Conservation (phyloP, 1,140 invertebrate species). For the Neodiprion lecontei region DNA sequence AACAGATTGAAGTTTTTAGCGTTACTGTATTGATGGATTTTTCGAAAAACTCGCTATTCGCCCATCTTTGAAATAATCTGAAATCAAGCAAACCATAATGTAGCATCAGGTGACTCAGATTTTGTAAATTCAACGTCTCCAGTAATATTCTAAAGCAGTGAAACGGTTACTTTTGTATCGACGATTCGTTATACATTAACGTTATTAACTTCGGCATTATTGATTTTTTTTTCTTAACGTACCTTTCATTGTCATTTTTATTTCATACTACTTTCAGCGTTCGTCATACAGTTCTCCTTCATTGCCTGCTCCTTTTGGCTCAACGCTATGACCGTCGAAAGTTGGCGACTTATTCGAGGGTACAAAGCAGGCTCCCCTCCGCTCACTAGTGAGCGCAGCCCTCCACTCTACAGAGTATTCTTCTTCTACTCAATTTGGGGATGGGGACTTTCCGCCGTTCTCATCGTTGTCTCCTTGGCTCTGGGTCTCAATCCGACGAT, state of each 20-base stretch:
- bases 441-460: conserved; percentile 60
- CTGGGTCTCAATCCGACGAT: conserved; percentile 58
- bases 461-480: conserved; percentile 57
- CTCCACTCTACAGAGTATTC: conserved; percentile 57
- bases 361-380: conserved; percentile 40
- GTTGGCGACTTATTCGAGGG: conserved; percentile 61
- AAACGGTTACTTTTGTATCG: too few relatives aligned
- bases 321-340: conserved; percentile 76
- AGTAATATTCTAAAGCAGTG: too few relatives aligned
- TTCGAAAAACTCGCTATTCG: conserved; percentile 15
- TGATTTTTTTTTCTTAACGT: too few relatives aligned
- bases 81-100: too few relatives aligned
- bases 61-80: conserved; percentile 8
- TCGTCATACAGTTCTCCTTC: conserved; percentile 77
- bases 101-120: too few relatives aligned
- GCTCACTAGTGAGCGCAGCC: conserved; percentile 25
- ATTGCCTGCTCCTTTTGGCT: conserved; percentile 83
- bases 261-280: conserved; percentile 54
- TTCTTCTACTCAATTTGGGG: conserved; percentile 68
- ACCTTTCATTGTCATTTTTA: neutral
- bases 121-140: too few relatives aligned
- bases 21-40: conserved; percentile 6
- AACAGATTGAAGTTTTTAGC: conserved; percentile 1
- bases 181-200: too few relatives aligned
- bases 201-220: too few relatives aligned